These are phyloP conservation scores for Acrobasis suavella DNA, from an alignment of 2,888 invertebrate species.

Conservation along the genomic window DNA sequence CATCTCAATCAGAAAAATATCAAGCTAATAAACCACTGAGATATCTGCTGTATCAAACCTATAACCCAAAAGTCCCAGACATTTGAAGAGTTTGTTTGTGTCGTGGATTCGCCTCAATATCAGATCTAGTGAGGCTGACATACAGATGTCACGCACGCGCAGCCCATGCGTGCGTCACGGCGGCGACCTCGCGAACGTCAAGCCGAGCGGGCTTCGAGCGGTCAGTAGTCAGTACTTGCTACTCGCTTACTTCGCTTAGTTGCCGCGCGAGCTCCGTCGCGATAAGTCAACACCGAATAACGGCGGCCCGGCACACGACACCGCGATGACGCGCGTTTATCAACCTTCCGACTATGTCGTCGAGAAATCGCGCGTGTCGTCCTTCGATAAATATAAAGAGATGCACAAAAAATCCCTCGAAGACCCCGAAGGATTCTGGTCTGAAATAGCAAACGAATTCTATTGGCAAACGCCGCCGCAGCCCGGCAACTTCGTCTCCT, in stretches of 20 bases:
- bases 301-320: slow-evolving; percentile 38
- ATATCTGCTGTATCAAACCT: neutral
- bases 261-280: slow-evolving; percentile 41
- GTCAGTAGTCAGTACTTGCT: slow-evolving; percentile 13
- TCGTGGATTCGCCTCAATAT: neutral
- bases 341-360: slow-evolving; percentile 84
- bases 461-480: slow-evolving; percentile 93
- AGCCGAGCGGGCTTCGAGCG: slow-evolving; percentile 17
- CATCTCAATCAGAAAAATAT: neutral
- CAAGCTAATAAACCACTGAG: neutral
- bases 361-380: slow-evolving; percentile 83
- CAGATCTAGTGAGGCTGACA: neutral
- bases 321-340: slow-evolving; percentile 85
- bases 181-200: slow-evolving; percentile 26
- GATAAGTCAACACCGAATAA: slow-evolving; percentile 27
- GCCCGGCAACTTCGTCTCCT: slow-evolving; percentile 90
- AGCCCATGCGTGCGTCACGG: slow-evolving; percentile 57
- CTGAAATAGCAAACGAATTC: slow-evolving; percentile 94
- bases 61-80: neutral
- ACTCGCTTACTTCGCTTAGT: slow-evolving; percentile 39
- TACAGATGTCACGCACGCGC: slow-evolving; percentile 57
- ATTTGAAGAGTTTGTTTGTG: neutral
- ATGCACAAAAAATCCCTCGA: slow-evolving; percentile 94
- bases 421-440: slow-evolving; percentile 96
- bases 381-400: slow-evolving; percentile 87